Base-by-base conservation (phyloP, 1,140 invertebrate species). In the Panagrolaimus sp. region DNA sequence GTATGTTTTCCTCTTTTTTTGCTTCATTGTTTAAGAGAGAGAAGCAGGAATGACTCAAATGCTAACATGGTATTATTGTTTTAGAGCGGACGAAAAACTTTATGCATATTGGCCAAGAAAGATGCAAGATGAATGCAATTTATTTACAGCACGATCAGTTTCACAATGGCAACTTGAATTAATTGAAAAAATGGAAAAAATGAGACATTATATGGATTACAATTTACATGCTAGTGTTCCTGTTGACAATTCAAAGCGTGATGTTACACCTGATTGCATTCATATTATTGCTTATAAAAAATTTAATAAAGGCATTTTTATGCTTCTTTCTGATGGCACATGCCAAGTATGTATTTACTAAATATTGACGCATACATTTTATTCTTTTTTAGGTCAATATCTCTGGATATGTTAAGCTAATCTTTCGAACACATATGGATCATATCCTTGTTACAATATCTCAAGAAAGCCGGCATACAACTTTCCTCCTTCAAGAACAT, bases 291-390 rank as follows among this genome's bases (percentile, higher is more conserved):
- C 61, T 38, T 73, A 68, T 31, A 48, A 57, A 14, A 75, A 73
- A 43, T 74, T 73, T 43, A 31, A 74, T 20, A 74, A 68, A 31
- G 71, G 51, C 44, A 43, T 72, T 14, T 63, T 74, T 16, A 70
- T 72, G 61, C 44, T 72, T 25, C 20, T 75, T 13, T 57, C 45
- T 61, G 71, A 72, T 70, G 71, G 71, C 25, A 74, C 71, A 5
- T 71, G 66, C 25, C 71, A 72, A 51, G 31, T 38, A 38, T 38
- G 31, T 38, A 4, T 38, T 38, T 4, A 38, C 31, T 38, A 38
- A 38, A 38, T 38, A 38, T 4, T 38, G n/a, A n/a, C n/a, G n/a
- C n/a, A n/a, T n/a, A n/a, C n/a, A n/a, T n/a, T n/a, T n/a, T n/a
- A n/a, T n/a, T n/a, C n/a, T 38, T 7, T 38, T 38, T 38, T 38